Conservation (phyloP, 2,888 invertebrate species). For the Heterodera filipjevi region DNA sequence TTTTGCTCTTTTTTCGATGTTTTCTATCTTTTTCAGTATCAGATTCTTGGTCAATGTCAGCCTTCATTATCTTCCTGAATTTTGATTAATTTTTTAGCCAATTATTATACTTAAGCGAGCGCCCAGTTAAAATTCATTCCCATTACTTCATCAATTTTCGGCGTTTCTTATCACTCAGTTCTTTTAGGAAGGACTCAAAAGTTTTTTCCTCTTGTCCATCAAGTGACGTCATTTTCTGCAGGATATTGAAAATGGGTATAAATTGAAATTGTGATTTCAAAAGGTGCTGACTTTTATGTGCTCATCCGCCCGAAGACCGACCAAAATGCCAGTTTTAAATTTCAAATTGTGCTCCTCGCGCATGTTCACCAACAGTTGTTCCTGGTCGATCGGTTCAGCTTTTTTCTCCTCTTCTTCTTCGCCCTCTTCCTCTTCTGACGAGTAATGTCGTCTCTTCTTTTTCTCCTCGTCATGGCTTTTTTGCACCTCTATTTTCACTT, state of each 20-base stretch:
- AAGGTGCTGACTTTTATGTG: slow-evolving; percentile 37
- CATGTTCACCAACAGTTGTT: slow-evolving; percentile 59
- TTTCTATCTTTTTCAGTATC: slow-evolving; percentile 45
- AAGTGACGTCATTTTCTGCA: slow-evolving; percentile 37
- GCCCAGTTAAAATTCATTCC: too few species aligned
- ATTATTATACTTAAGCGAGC: too few species aligned
- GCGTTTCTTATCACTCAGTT: slow-evolving; percentile 53
- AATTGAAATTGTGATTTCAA: neutral
- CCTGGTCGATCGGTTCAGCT: slow-evolving; percentile 44
- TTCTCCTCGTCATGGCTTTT: slow-evolving; percentile 17
- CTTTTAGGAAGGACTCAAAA: slow-evolving; percentile 49
- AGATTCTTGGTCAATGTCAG: slow-evolving; percentile 27
- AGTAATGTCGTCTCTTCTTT: slow-evolving; percentile 10
- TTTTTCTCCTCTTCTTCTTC: slow-evolving; percentile 47
- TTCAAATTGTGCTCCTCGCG: slow-evolving; percentile 63
- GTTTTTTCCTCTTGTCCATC: slow-evolving; percentile 32
- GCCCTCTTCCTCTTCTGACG: slow-evolving; percentile 35
- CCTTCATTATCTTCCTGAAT: slow-evolving; percentile 38
- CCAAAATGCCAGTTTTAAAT: slow-evolving; percentile 47
- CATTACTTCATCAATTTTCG: slow-evolving; percentile 53
- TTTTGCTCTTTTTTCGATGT: slow-evolving; percentile 37
- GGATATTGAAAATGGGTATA: too few species aligned
- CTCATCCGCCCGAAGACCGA: slow-evolving; percentile 46
- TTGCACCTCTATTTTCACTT: slow-evolving; percentile 4
- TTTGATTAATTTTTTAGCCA: neutral